phyloP scores from a whole-genome alignment of 2,888 invertebrate genomes.

The Leptothorax acervorum region DNA sequence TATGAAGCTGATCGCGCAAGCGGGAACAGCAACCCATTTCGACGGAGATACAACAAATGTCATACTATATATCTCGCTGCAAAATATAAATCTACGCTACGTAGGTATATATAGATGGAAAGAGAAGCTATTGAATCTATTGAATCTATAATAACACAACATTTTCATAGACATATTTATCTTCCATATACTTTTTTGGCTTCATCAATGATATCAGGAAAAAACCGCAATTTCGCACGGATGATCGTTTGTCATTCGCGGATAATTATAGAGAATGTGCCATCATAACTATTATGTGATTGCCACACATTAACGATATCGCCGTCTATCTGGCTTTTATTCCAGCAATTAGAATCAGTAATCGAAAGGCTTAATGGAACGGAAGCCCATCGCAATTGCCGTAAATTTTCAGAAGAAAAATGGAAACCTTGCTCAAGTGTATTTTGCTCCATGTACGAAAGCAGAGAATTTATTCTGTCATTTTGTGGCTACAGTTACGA shows the following conservation, averaged over 20 bases:
- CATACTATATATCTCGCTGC: not conserved
- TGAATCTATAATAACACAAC: conserved; percentile 2
- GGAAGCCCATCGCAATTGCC: not conserved
- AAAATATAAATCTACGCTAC: not conserved
- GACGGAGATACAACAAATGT: conserved; percentile 26
- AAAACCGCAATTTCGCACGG: conserved; percentile 18
- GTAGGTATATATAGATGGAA: not conserved
- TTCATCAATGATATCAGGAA: not conserved
- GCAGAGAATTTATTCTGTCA: not conserved
- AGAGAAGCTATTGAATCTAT: conserved; percentile 27
- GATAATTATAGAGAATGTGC: conserved; percentile 15
- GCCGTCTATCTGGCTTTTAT: not conserved
- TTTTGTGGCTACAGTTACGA: not conserved
- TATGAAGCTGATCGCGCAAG: conserved; percentile 26
- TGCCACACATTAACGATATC: not conserved
- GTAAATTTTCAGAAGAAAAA: not conserved
- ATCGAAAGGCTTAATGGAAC: conserved; percentile 2
- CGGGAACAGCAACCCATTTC: conserved; percentile 24
- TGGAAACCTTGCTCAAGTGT: not conserved
- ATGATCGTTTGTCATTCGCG: not conserved
- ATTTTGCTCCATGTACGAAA: not conserved
- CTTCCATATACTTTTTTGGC: not conserved
- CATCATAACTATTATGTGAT: not conserved
- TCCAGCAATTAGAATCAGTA: conserved; percentile 1
- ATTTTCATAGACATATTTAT: conserved; percentile 12